phyloP scores from a whole-genome alignment of 2,113 vertebrate genomes.

The Tetrao urogallus region DNA sequence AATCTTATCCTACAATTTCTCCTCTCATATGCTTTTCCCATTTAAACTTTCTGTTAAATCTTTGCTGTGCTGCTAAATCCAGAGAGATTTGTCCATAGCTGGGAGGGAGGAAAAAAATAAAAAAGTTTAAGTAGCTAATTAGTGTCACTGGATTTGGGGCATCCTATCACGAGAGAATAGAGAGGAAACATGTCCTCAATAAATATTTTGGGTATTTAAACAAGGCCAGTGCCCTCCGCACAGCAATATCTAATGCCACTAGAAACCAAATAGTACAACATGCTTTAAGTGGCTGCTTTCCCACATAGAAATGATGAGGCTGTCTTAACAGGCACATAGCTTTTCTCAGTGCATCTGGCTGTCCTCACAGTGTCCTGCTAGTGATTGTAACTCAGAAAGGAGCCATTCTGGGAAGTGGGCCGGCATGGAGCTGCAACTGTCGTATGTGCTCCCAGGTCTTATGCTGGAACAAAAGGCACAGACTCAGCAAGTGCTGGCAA shows the following conservation, averaged over 20 bases:
- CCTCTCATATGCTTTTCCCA: constrained; percentile 39
- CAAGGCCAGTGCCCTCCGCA: neutral
- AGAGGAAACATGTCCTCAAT: constrained; percentile 55
- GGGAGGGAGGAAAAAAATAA: neutral
- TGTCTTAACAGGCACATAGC: neutral
- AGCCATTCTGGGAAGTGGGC: neutral
- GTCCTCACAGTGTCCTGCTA: neutral
- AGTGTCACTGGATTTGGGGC: constrained; percentile 51
- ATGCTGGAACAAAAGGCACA: neutral
- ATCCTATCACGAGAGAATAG: constrained; percentile 25
- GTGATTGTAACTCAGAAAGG: neutral
- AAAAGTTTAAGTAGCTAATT: constrained; percentile 69
- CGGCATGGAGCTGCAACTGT: neutral
- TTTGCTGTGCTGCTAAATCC: constrained; percentile 59
- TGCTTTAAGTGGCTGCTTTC: neutral
- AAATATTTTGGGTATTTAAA: constrained; percentile 62
- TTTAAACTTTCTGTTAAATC: constrained; percentile 69
- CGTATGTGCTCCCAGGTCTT: neutral
- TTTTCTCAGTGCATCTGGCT: neutral
- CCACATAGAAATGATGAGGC: neutral
- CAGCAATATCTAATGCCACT: neutral
- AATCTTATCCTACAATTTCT: constrained; percentile 55
- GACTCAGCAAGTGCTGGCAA: neutral
- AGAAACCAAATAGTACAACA: neutral
- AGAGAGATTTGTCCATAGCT: constrained; percentile 54